These are phyloP conservation scores for Scomber scombrus DNA, from an alignment of 2,113 vertebrate species.

Conservation along the genomic window DNA sequence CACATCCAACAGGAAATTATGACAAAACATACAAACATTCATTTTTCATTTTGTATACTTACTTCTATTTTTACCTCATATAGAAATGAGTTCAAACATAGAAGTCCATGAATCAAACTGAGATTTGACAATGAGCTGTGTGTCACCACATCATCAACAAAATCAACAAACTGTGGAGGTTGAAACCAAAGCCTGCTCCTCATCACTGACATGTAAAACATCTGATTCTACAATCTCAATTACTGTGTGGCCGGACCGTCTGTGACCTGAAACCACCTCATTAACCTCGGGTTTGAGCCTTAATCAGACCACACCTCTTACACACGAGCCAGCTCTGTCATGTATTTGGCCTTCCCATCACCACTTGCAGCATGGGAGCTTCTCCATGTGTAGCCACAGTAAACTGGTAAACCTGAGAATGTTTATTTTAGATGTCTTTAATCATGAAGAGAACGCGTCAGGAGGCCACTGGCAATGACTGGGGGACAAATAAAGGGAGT, in stretches of 20 bases:
- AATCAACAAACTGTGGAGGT: neutral
- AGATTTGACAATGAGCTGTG: neutral
- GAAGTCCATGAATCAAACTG: neutral
- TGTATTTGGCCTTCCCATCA: slow-evolving; percentile 20
- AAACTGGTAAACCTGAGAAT: slow-evolving; percentile 25
- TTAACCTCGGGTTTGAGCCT: slow-evolving; percentile 39
- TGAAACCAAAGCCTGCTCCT: neutral
- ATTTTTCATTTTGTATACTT: too few relatives aligned
- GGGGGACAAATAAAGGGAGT: slow-evolving; percentile 23
- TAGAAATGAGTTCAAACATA: too few relatives aligned
- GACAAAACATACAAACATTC: too few relatives aligned
- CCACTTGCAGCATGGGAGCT: neutral
- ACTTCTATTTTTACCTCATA: too few relatives aligned
- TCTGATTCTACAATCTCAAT: neutral
- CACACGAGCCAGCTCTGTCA: neutral
- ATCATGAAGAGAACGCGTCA: slow-evolving; percentile 32
- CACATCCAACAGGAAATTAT: too few relatives aligned
- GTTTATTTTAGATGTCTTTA: slow-evolving; percentile 61
- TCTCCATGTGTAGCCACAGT: slow-evolving; percentile 22
- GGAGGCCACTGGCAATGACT: slow-evolving; percentile 6
- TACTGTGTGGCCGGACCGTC: neutral
- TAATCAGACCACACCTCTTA: slow-evolving; percentile 14
- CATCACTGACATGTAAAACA: slow-evolving; percentile 25
- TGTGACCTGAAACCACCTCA: slow-evolving; percentile 24
- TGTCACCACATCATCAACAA: neutral